phyloP scores from a whole-genome alignment of 2,113 vertebrate genomes.

The Thermophis baileyi region DNA sequence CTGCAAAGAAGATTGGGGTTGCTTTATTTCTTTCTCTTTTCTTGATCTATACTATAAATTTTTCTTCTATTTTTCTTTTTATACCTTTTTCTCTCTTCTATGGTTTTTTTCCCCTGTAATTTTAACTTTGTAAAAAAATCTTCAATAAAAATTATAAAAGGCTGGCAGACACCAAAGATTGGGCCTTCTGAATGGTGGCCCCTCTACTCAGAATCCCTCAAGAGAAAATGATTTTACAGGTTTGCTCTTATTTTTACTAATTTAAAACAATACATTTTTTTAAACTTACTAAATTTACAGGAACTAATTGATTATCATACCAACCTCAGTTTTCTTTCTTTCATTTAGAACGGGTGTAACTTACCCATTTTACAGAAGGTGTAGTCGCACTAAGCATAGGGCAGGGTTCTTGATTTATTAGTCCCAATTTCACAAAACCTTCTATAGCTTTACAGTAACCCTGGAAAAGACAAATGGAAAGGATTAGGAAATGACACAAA shows the following conservation, averaged over 20 bases:
- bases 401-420: conserved; percentile 81
- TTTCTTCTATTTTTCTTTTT: not conserved
- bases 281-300: not conserved
- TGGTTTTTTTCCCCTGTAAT: not conserved
- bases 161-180: not conserved
- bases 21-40: not conserved
- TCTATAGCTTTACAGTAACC: conserved; percentile 84
- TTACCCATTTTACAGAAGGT: conserved; percentile 83
- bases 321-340: not conserved
- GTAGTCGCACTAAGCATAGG: conserved; percentile 68
- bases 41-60: not conserved
- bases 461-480: conserved; percentile 65
- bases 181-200: not conserved
- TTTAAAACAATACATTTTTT: not conserved
- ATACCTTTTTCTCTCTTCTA: not conserved
- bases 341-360: conserved; percentile 16
- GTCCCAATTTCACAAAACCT: conserved; percentile 86
- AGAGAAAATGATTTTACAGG: not conserved
- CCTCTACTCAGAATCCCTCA: not conserved
- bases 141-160: not conserved
- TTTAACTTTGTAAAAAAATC: not conserved
- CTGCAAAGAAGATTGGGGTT: not conserved
- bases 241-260: not conserved
- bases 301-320: not conserved
- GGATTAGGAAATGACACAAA: not conserved